These are phyloP conservation scores for Oxytorus armatus DNA, from an alignment of 2,888 invertebrate genomes.

Conservation along the genomic window DNA sequence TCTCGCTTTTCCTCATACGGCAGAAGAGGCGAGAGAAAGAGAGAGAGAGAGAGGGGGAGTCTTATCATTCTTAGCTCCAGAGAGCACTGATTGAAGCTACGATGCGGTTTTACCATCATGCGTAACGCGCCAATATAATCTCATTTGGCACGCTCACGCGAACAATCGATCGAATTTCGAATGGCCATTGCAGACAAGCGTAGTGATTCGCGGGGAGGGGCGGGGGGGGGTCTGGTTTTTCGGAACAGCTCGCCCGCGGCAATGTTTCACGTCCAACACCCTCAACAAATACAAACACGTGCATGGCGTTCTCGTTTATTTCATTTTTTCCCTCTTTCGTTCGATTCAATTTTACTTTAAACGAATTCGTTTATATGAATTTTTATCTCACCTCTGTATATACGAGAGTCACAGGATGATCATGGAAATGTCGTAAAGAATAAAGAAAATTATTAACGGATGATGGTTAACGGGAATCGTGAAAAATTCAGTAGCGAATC, in stretches of 20 bases:
- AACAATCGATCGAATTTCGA: conserved; percentile 18
- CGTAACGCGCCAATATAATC: conserved; percentile 53
- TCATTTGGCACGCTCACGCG: conserved; percentile 15
- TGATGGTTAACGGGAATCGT: too few species aligned
- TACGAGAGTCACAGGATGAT: neutral
- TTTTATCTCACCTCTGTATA: conserved; percentile 4
- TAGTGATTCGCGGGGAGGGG: conserved; percentile 21
- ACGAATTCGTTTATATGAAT: conserved; percentile 32
- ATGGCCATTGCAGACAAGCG: conserved; percentile 28
- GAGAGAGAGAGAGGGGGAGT: conserved; percentile 73
- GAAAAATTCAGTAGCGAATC: neutral
- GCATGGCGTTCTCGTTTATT: neutral
- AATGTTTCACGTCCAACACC: conserved; percentile 35
- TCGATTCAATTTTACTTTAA: conserved; percentile 23
- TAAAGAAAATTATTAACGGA: neutral
- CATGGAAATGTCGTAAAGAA: neutral
- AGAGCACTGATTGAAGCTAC: conserved; percentile 51
- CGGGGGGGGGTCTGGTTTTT: too few species aligned
- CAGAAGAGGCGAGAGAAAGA: conserved; percentile 56
- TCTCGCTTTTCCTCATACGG: conserved; percentile 11
- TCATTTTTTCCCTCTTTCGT: conserved; percentile 22
- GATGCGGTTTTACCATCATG: conserved; percentile 52
- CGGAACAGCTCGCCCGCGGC: conserved; percentile 18
- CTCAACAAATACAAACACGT: conserved; percentile 3
- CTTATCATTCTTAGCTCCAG: conserved; percentile 65